Evolutionary conservation across 1,140 invertebrate genomes (phyloP).

Genomic region (Mercenaria mercenaria): DNA sequence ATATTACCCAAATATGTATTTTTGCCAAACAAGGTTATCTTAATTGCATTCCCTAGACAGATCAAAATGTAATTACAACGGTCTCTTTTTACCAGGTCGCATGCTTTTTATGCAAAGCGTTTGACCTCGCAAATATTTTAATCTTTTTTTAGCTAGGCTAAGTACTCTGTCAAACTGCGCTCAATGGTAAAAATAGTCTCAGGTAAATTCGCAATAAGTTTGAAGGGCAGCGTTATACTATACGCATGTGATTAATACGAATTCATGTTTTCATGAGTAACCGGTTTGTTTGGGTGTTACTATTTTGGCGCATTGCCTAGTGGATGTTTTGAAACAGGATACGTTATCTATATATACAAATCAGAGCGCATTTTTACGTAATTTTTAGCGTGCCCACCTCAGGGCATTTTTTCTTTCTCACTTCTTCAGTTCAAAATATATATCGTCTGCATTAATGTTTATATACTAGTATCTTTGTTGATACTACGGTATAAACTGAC

Average conservation of each 20-base stretch:
- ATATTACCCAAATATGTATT: neutral
- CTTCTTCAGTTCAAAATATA: no score
- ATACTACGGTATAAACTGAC: no score
- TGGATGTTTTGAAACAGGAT: neutral
- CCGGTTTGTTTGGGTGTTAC: neutral
- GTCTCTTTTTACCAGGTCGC: neutral
- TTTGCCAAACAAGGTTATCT: neutral
- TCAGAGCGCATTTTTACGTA: neutral
- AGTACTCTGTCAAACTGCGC: neutral
- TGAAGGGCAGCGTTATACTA: neutral
- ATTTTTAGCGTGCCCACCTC: neutral
- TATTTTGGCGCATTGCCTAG: slow-evolving; percentile 1
- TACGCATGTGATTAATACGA: neutral
- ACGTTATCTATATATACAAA: neutral
- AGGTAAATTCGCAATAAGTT: neutral
- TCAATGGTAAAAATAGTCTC: neutral
- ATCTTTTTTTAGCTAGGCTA: neutral
- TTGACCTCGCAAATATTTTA: neutral
- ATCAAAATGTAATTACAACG: neutral
- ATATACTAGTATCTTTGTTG: no score
- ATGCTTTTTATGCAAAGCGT: neutral
- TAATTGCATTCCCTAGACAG: neutral
- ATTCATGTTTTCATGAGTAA: slow-evolving; percentile 21
- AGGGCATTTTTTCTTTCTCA: neutral
- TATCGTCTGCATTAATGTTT: neutral